Base-by-base conservation (phyloP, 2,888 invertebrate genomes). In the Rotaria socialis region DNA sequence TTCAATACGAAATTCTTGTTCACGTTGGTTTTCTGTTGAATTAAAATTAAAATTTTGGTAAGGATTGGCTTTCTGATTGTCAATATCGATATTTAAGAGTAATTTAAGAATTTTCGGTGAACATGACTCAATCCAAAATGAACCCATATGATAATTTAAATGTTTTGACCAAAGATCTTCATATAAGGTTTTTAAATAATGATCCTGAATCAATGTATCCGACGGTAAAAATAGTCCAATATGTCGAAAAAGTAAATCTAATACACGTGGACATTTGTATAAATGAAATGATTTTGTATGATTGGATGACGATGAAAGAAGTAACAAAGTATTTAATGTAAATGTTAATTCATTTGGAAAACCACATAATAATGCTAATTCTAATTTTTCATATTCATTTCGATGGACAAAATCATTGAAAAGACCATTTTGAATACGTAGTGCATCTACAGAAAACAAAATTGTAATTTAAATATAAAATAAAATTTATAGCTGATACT, bases 271-370 rank as follows among this genome's bases (percentile, higher is more conserved):
- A 88, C 95, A 95, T 88, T 95, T 94, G 87, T 94, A 94, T 87
- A 99, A 92, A 86, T 95, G 94, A 86, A 99, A 92, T n/a, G 75
- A 47, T 24, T 80, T 41, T 0, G 95, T 94, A 58, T 96, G 96
- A 87, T 95, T 94, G 88, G 95, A 95, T 90, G 98, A 97, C 89
- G 96, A 97, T 11, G 97, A 96, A 89, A 99, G 93, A 87, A 99
- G 93, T 10, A 86, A 11, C 43, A 86, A n/a, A 16, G 86, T 85
- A 85, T 86, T 86, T 22, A 86, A 85, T 4, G 85, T 75, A 85
- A 87, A 87, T 74, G 85, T 85, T 22, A 87, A 24, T 84, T 87
- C 87, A 41, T 87, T 87, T 10, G 87, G 87, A 47, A 87, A 67
- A 43, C 87, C 87, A 55, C 84, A 75, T 27, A 85, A 52, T 47